Conservation (phyloP, 2,797 vertebrate genomes). For the Graptemys geographica region DNA sequence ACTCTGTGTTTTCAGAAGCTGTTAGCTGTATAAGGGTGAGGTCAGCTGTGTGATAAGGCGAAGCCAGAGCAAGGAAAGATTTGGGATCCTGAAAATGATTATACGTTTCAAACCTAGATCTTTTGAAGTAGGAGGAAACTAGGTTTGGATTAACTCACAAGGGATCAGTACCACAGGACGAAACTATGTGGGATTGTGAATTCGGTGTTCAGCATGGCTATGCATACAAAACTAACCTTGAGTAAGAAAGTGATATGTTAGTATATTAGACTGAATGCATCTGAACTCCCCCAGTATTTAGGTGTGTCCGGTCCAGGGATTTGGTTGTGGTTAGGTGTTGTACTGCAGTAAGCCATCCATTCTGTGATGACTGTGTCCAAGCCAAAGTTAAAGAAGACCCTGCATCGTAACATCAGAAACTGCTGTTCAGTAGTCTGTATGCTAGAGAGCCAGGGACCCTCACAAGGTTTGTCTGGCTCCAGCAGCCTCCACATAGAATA, state of each 20-base stretch:
- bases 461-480: not conserved
- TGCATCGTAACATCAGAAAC: not conserved
- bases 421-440: fast-evolving
- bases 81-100: not conserved
- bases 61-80: not conserved
- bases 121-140: not conserved
- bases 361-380: not conserved
- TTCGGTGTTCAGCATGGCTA: not conserved
- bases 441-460: not conserved
- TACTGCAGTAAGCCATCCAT: not conserved
- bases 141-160: not conserved
- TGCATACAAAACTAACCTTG: not conserved
- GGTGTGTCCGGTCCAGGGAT: fast-evolving
- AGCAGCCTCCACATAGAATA: not conserved
- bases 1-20: not conserved
- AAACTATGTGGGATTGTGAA: not conserved
- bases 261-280: not conserved
- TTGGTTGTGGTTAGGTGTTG: not conserved
- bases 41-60: not conserved
- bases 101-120: not conserved
- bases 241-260: not conserved
- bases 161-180: not conserved
- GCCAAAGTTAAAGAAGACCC: not conserved
- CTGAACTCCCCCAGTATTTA: not conserved
- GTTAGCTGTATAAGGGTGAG: slow-evolving; percentile 22